These are phyloP conservation scores for Varecia variegata DNA, from an alignment of 2,797 vertebrate genomes.

Conservation along the genomic window DNA sequence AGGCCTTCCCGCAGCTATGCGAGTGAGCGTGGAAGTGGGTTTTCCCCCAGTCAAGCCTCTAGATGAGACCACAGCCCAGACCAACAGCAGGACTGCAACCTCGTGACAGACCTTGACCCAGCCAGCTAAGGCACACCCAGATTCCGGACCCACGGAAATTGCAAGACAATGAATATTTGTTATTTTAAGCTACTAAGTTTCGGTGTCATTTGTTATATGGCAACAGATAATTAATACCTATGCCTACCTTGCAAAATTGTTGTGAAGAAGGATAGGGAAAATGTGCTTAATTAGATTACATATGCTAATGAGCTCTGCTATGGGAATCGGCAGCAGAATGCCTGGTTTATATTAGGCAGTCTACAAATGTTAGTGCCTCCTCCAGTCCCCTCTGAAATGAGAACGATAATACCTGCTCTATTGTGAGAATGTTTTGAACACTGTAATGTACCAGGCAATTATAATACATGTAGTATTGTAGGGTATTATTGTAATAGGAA, in stretches of 20 bases:
- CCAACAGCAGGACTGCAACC: neutral
- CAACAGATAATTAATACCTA: neutral
- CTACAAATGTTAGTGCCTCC: neutral
- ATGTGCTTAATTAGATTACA: conserved; percentile 43
- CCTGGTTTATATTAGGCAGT: no score
- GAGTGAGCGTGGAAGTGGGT: neutral
- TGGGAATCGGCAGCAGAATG: neutral
- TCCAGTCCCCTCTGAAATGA: neutral
- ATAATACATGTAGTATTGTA: conserved; percentile 41
- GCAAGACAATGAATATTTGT: neutral
- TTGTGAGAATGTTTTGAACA: conserved; percentile 67
- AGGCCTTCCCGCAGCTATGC: neutral
- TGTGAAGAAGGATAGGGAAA: neutral
- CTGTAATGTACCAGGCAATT: conserved; percentile 36
- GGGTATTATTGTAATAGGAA: conserved; percentile 41
- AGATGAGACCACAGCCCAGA: neutral
- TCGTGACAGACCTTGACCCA: neutral
- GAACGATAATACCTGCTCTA: conserved; percentile 17
- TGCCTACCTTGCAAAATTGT: conserved; percentile 10
- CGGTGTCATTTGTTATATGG: neutral
- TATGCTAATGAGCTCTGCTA: conserved; percentile 43
- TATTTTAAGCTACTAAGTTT: neutral
- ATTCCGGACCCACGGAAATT: neutral
- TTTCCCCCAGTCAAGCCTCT: neutral
- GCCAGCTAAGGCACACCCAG: neutral